Conservation (phyloP, 2,888 invertebrate genomes). For the Heliconius charithonia region DNA sequence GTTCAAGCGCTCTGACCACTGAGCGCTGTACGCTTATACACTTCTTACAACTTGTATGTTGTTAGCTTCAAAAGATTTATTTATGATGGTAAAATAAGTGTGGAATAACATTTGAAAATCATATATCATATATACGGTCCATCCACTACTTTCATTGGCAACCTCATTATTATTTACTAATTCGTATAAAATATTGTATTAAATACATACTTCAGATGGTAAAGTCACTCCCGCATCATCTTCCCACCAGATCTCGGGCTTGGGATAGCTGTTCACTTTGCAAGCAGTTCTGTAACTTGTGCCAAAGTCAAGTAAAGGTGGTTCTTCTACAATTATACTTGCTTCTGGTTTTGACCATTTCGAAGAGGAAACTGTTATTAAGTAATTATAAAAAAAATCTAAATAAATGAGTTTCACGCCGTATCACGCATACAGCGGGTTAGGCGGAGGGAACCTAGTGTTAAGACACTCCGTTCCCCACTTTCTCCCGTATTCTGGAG, state of each 20-base stretch:
- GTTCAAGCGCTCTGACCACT: no score
- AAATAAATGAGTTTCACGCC: no score
- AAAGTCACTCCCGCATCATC: constrained; percentile 51
- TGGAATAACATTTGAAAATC: background rate
- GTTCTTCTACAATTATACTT: constrained; percentile 56
- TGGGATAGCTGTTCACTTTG: constrained; percentile 63
- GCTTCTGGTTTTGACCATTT: constrained; percentile 36
- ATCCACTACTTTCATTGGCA: background rate
- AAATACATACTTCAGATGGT: constrained; percentile 51
- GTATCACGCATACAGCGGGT: no score
- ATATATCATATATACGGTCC: background rate
- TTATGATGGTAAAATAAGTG: no score
- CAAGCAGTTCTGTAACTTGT: constrained; percentile 59
- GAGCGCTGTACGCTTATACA: no score
- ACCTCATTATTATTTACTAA: background rate
- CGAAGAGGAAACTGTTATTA: constrained; percentile 5
- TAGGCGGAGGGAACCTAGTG: no score
- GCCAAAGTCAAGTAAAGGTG: constrained; percentile 56
- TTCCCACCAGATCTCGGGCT: constrained; percentile 65
- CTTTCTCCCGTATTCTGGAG: no score
- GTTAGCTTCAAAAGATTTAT: no score
- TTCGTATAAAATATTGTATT: background rate
- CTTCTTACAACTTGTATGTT: no score
- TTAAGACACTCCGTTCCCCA: no score
- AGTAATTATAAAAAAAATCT: no score